Base-by-base conservation (phyloP, 2,888 invertebrate genomes). In the Biston stratarius region DNA sequence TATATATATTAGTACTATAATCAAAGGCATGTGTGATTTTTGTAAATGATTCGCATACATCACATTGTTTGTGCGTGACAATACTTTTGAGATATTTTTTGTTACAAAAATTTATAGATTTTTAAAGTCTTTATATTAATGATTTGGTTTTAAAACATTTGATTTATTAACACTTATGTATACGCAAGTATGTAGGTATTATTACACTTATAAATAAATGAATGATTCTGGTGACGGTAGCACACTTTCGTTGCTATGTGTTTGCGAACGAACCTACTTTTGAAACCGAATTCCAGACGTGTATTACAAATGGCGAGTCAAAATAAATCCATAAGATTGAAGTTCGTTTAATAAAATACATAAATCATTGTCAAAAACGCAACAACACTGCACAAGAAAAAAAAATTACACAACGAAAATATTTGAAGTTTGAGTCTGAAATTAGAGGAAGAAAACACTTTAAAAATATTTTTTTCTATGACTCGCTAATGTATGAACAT, bases 21-120 rank as follows among this genome's bases (percentile, higher is more conserved):
- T 77, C 74, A 80, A 86, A 87, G 86, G 86, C 86, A 82, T 87
- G 75, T 59, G 62, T 59, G 61, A 61, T 74, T 77, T 77, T 72
- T 69, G 69, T 70, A 78, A 82, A 79, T 78, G 69, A 75, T 83
- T 76, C 64, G 61, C 62, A 69, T 72, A 75, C 77, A 89, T 89
- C 87, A 89, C 87, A 88, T 81, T 64, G 61, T 81, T 90, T 91
- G 90, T 90, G 90, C 90, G 89, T 86, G 80, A 85, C 83, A 79
- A 82, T 80, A 67, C 63, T 70, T 69, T 67, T 71, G 65, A 73
- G 72, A 62, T 71, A 48, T 61, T 65, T 57, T 62, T 60, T 47
- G 49, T 53, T 63, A 63, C 45, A 60, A 56, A 24, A 44, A 38
- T 51, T 36, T 49, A 24, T 61, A 47, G 36, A 49, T 59, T 61